Evolutionary conservation across 2,888 invertebrate species (phyloP), one percentile per base, ranked within the genome.

Genomic region (Acanthacorydalis orientalis): DNA sequence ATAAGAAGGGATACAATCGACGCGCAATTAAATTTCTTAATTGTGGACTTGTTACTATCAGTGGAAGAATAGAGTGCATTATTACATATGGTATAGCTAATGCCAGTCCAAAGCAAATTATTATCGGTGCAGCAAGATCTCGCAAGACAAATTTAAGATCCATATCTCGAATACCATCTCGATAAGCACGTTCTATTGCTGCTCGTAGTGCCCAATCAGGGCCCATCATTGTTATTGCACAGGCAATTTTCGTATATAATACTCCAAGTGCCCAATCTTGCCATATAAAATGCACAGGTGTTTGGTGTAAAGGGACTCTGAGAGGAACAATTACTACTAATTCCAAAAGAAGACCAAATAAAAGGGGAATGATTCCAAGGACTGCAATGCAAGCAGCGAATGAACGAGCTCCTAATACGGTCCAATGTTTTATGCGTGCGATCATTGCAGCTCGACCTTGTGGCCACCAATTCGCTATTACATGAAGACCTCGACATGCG

Each of bases 181-280:
- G 78, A 62, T 95, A 96, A 0, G 92, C 86, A 57, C 87, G 78
- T 62, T 98, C 97, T 43, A 97, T 83, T 1, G 91, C 89, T 3
- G 87, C 74, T 47, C 92, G 82, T 57, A 98, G 70, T 63, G 84
- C 80, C 86, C 95, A 93, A 68, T 96, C 96, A 7, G 96, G 95
- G 0, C 95, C 95, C 93, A 97, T 96, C 80, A 97, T 85, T 0
- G 91, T 91, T 23, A 95, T 73, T 0, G 95, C 97, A 59, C 93
- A 91, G 12, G 93, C 86, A 48, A 97, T 96, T 72, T 98, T 98
- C 1, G 95, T 93, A 64, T 97, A 96, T 1, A 98, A 71, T 10
- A 98, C 92, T 23, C 97, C 96, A 31, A 98, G 70, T 0, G 96
- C 96, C 97, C 97, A 98, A 68, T 97, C 95, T 57, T 96, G 88